Evolutionary conservation across 1,140 invertebrate genomes (phyloP).

Genomic region (Danaus plexippus): DNA sequence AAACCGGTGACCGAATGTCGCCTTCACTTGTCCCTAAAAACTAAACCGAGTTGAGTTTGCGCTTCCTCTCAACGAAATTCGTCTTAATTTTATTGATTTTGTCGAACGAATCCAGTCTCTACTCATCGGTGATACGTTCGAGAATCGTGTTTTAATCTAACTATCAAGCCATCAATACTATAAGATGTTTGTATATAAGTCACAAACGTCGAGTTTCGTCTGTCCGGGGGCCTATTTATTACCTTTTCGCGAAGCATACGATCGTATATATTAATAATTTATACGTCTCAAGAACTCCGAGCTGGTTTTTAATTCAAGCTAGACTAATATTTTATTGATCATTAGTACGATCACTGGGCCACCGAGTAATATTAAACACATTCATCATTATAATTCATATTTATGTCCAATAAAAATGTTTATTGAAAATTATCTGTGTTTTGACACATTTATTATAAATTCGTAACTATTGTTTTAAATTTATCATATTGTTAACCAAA

Average conservation of each 20-base stretch:
- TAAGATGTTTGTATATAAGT: conserved; percentile 34
- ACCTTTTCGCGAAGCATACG: conserved; percentile 38
- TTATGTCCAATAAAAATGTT: too few species aligned
- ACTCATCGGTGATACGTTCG: conserved; percentile 10
- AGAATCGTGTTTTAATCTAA: conserved; percentile 10
- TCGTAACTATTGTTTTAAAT: too few species aligned
- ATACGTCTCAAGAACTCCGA: conserved; percentile 27
- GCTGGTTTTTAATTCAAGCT: conserved; percentile 38
- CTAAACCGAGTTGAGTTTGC: conserved; percentile 50
- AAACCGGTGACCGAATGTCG: conserved; percentile 48
- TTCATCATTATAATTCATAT: background rate
- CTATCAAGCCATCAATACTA: conserved; percentile 23
- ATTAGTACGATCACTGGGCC: conserved; percentile 25
- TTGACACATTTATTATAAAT: too few species aligned
- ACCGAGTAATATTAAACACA: conserved; percentile 3
- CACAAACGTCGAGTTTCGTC: conserved; percentile 42
- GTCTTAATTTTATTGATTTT: conserved; percentile 11
- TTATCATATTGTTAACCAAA: too few species aligned
- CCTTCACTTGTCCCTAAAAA: conserved; percentile 54
- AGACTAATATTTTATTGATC: conserved; percentile 38
- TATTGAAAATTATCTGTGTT: too few species aligned
- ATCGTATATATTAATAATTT: conserved; percentile 57
- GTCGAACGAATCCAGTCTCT: conserved; percentile 20
- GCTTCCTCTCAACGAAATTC: conserved; percentile 10
- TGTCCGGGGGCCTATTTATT: conserved; percentile 55